Evolutionary conservation across 1,140 invertebrate genomes (phyloP).

Genomic region (Papilio aristodemus): DNA sequence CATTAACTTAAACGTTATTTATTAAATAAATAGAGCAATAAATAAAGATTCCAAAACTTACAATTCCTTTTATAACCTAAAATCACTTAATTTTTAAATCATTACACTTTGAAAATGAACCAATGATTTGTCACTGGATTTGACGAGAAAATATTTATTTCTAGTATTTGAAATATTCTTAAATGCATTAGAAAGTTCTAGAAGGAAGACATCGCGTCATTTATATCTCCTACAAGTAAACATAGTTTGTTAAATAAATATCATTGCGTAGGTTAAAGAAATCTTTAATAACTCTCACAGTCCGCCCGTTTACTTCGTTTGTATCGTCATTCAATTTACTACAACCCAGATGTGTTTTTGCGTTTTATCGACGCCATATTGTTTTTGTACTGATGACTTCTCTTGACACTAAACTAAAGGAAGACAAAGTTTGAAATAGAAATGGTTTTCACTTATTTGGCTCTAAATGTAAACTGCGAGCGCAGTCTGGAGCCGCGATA

Average conservation of each 20-base stretch:
- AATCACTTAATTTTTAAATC: conserved; percentile 42
- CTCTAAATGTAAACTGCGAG: conserved; percentile 35
- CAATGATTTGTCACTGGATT: too few species aligned
- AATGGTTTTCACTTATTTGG: conserved; percentile 27
- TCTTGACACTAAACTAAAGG: conserved; percentile 1
- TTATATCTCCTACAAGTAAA: too few species aligned
- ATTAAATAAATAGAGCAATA: conserved; percentile 53
- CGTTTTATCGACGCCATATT: conserved; percentile 11
- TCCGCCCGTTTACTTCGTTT: background rate
- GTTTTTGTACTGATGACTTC: conserved; percentile 34
- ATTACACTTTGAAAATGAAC: too few species aligned
- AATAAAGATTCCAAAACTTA: conserved; percentile 52
- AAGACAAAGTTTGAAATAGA: conserved; percentile 32
- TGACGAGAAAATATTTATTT: too few species aligned
- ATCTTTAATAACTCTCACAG: background rate
- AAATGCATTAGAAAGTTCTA: too few species aligned
- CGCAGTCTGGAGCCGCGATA: conserved; percentile 35
- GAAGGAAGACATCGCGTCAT: too few species aligned
- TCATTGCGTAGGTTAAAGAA: conserved; percentile 4
- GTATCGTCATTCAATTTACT: background rate
- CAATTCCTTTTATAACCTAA: conserved; percentile 32
- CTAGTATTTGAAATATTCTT: too few species aligned
- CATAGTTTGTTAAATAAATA: background rate
- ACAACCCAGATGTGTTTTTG: background rate
- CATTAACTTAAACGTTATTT: conserved; percentile 41